phyloP scores from a whole-genome alignment of 1,140 invertebrate genomes.

The Spodoptera frugiperda region DNA sequence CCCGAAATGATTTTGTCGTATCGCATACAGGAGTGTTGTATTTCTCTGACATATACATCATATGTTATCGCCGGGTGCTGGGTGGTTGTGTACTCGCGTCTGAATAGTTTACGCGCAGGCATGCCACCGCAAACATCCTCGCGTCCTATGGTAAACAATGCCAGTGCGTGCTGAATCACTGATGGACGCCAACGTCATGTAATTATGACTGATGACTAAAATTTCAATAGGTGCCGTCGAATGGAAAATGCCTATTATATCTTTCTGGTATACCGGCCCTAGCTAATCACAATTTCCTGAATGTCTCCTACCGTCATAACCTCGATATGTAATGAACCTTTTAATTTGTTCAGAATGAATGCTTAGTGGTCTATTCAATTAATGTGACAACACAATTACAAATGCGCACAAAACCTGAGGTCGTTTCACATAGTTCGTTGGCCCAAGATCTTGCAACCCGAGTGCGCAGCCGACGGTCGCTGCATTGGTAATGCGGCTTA shows the following conservation, averaged over 20 bases:
- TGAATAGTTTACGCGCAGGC: not conserved
- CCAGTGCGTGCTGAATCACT: slow-evolving; percentile 4
- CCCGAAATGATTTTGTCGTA: too few species aligned
- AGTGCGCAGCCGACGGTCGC: slow-evolving; percentile 34
- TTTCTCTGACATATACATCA: not conserved
- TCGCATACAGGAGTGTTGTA: too few species aligned
- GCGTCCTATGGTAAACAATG: slow-evolving; percentile 28
- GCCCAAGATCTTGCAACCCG: slow-evolving; percentile 29
- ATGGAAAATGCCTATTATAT: not conserved
- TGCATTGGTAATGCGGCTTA: slow-evolving; percentile 46
- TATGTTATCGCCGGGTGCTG: not conserved
- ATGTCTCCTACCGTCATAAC: not conserved
- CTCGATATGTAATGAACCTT: slow-evolving; percentile 1
- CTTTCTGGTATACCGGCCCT: not conserved
- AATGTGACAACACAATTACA: slow-evolving; percentile 15
- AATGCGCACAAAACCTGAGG: slow-evolving; percentile 1
- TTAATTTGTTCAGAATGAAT: not conserved
- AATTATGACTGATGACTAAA: not conserved
- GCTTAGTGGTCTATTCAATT: not conserved
- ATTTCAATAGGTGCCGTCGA: not conserved
- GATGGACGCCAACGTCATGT: not conserved
- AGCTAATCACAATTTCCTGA: not conserved
- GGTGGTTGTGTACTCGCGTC: not conserved
- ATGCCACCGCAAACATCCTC: slow-evolving; percentile 15
- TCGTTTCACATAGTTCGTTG: slow-evolving; percentile 34